These are phyloP conservation scores for Bolinopsis microptera DNA, from an alignment of 37 sponge, comb jelly and placozoan species.

Conservation along the genomic window DNA sequence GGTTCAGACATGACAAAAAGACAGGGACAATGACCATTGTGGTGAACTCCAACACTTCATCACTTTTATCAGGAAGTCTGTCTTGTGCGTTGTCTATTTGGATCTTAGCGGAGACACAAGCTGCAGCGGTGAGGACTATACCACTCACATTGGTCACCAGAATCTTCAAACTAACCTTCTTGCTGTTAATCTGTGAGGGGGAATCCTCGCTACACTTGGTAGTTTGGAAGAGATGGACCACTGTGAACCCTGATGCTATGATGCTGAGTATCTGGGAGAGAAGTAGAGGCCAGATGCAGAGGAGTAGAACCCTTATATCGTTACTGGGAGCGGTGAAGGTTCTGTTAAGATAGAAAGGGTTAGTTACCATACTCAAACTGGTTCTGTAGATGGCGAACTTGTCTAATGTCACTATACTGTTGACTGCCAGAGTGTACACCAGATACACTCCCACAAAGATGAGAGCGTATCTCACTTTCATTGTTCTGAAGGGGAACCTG, in stretches of 20 bases:
- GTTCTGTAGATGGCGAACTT: not conserved
- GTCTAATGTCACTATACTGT: not conserved
- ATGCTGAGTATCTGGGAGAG: constrained; percentile 32
- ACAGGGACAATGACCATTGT: constrained; percentile 32
- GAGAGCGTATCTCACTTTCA: not conserved
- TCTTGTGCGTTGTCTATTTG: not conserved
- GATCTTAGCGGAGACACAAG: not conserved
- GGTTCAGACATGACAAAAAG: not conserved
- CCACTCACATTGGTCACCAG: constrained; percentile 14
- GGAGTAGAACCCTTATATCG: constrained; percentile 12
- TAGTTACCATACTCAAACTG: constrained; percentile 12
- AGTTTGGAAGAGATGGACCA: constrained; percentile 19
- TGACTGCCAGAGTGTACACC: constrained; percentile 16
- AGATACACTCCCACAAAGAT: not conserved
- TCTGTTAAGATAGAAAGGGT: constrained; percentile 11
- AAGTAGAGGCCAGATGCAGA: constrained; percentile 55
- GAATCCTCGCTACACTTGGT: not conserved
- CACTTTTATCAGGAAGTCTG: not conserved
- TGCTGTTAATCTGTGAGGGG: constrained; percentile 25
- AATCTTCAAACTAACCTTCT: constrained; percentile 32
- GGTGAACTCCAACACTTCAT: constrained; percentile 22
- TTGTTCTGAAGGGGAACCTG: constrained; percentile 36
- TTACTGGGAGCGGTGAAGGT: not conserved
- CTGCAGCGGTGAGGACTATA: not conserved
- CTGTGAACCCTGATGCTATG: not conserved